A percentile compares a stretch with the other conserved stretches of the same genome.
Conservation (phyloP, 2,113 vertebrate species). For the Meleagris gallopavo region DNA sequence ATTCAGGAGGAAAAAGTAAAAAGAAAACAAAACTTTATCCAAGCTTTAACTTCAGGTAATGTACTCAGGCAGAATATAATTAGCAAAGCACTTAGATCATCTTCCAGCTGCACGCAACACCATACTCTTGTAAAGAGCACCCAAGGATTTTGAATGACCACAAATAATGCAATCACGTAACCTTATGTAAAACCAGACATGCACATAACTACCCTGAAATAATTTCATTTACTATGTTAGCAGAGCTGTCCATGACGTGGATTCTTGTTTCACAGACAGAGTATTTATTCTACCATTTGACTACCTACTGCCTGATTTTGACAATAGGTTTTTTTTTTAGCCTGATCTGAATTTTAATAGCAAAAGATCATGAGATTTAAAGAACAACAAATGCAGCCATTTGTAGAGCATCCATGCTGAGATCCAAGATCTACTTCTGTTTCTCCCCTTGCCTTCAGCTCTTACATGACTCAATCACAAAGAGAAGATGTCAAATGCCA, state of each 20-base stretch:
- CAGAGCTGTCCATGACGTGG: neutral
- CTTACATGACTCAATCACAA: neutral
- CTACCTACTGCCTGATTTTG: neutral
- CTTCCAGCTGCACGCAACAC: neutral
- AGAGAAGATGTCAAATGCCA: neutral
- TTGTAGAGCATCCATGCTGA: neutral
- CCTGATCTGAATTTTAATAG: slow-evolving; percentile 1
- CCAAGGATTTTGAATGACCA: neutral
- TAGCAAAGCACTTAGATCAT: neutral
- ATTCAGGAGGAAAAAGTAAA: neutral
- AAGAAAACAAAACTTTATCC: neutral
- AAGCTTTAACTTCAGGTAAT: neutral
- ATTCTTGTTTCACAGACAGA: neutral
- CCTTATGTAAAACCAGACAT: neutral
- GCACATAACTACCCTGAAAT: neutral
- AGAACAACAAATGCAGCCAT: neutral
- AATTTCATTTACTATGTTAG: neutral
- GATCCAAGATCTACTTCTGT: neutral
- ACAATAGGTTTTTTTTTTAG: neutral
- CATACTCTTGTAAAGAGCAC: neutral
- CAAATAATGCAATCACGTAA: neutral
- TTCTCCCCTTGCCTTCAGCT: neutral
- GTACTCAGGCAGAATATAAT: neutral
- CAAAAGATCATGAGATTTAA: neutral
- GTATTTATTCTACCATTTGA: neutral